Evolutionary conservation across 1,140 invertebrate species (phyloP), one percentile per base, ranked within the genome.

Genomic region (Cepaea nemoralis): DNA sequence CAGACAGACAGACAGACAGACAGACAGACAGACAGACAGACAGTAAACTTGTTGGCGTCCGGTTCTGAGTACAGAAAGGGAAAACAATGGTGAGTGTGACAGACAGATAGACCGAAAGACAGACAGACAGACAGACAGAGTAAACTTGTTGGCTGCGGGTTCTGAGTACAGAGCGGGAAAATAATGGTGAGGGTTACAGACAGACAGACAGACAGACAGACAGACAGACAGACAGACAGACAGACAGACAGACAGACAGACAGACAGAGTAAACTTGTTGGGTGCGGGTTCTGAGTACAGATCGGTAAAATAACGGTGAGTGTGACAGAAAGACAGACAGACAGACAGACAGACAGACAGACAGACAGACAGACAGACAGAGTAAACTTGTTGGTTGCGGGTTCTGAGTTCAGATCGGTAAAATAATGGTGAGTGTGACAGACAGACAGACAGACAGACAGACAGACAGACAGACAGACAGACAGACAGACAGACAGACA

Each of bases 1-100:
- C 73, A 75, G 37, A 75, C 73, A 75, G 37, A 75, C 73, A 75
- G 37, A 75, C 73, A 75, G 37, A 75, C 73, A 75, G 37, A 75
- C 73, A 75, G 37, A 75, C 73, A 75, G 37, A 75, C 73, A 75
- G 37, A 75, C 73, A 75, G 37, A 75, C 73, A 75, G 37, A 75
- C 39, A 75, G 73, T 6, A 45, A 45, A 45, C 16, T 45, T 45
- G 37, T n/a, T n/a, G n/a, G n/a, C n/a, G n/a, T n/a, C n/a, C n/a
- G n/a, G n/a, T n/a, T n/a, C n/a, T n/a, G n/a, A n/a, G n/a, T n/a
- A n/a, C n/a, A n/a, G n/a, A n/a, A n/a, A n/a, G n/a, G n/a, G n/a
- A n/a, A n/a, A n/a, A n/a, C n/a, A n/a, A n/a, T n/a, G n/a, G n/a
- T n/a, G n/a, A n/a, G n/a, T n/a, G n/a, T n/a, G n/a, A n/a, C n/a